Conservation (phyloP, 2,113 vertebrate genomes). For the Perccottus glenii region DNA sequence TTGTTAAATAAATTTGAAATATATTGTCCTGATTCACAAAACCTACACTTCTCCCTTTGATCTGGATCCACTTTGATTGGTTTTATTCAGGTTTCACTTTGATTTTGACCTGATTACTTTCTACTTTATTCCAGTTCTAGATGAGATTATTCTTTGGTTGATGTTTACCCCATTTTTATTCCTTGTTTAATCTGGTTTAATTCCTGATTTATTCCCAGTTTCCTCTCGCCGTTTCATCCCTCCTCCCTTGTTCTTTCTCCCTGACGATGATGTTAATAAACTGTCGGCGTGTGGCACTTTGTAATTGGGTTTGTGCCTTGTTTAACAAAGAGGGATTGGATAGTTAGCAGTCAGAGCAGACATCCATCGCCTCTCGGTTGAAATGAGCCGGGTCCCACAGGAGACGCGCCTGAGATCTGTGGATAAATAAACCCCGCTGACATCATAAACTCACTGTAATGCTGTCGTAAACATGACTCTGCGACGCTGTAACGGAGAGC, state of each 20-base stretch:
- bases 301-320: conserved; percentile 78
- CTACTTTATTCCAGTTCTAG: too few species aligned
- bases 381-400: conserved; percentile 73
- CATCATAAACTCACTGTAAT: conserved; percentile 67
- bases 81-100: conserved; percentile 9
- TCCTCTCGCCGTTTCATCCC: neutral
- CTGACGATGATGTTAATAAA: conserved; percentile 72
- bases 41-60: too few species aligned
- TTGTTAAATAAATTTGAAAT: too few species aligned
- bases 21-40: too few species aligned
- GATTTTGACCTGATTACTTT: too few species aligned
- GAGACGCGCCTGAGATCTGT: conserved; percentile 55
- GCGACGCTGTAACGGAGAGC: conserved; percentile 33
- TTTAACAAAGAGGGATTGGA: conserved; percentile 79
- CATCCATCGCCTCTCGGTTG: conserved; percentile 64
- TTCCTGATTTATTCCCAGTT: too few species aligned
- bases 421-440: conserved; percentile 64
- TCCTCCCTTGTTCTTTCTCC: conserved; percentile 22
- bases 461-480: conserved; percentile 62
- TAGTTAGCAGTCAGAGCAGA: conserved; percentile 70
- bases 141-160: neutral
- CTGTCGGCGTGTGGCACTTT: conserved; percentile 72
- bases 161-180: too few species aligned
- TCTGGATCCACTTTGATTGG: too few species aligned
- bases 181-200: too few species aligned